Evolutionary conservation across 1,140 invertebrate genomes (phyloP), one percentile per base, ranked within the genome.

Genomic region (Drosophila bipectinata): DNA sequence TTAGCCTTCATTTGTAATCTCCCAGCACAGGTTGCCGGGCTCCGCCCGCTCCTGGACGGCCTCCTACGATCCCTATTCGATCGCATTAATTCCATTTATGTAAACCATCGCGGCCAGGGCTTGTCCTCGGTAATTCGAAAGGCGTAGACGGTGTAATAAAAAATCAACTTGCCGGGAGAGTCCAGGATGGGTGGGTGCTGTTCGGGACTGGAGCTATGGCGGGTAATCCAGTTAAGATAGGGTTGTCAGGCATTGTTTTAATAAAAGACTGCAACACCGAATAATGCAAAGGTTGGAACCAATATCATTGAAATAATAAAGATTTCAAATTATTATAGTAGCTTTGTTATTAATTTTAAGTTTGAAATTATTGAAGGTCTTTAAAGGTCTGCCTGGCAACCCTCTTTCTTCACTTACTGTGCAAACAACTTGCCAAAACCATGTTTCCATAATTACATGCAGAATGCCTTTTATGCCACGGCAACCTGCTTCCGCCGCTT

Each of bases 371-470:
- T 18, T 18, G 18, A 21, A 21, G 1, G 18, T 18, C 18, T 18
- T 21, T 21, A 28, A 28, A 4, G 7, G 5, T 18, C 4, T 15
- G 7, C 10, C 44, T 45, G 77, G 44, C 74, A 80, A 85, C 61
- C 47, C 82, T 77, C 5, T 4, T 5, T 4, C 45, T 2, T n/a
- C 2, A 30, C 44, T 47, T 61, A 54, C 67, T 71, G 82, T 64
- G 55, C 47, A 53, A 78, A 54, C 57, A 57, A 64, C 58, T 82
- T 78, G 82, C 78, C 82, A 82, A 85, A 85, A 85, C 60, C 87
- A 90, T 90, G 88, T 90, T 90, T 77, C 82, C 87, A 90, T 90
- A 90, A 90, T 90, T 90, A 90, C 87, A 90, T 90, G 87, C 87
- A 90, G 87, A 90, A 77, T 83, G 75, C 60, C 71, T 57, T 57